Evolutionary conservation across 2,113 vertebrate species (phyloP), one percentile per base, ranked within the genome.

Genomic region (Craseonycteris thonglongyai): DNA sequence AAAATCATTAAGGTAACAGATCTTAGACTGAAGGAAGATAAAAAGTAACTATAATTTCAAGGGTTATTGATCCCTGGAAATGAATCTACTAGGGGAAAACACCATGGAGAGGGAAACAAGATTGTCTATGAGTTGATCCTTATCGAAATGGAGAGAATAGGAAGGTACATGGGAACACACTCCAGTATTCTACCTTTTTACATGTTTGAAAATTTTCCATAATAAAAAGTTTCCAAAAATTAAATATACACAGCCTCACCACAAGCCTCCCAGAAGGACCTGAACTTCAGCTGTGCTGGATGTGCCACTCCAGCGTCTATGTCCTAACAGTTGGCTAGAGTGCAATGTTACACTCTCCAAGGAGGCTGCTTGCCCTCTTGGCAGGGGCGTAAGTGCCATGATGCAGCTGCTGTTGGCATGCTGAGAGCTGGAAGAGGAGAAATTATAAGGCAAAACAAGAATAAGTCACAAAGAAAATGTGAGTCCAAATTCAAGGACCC

Each of bases 381-480:
- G 97, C 97, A 96, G 95, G 76, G 81, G 95, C 76, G 90, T 33
- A 72, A 94, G 93, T 28, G 71, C 93, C 96, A 92, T 58, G 96
- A 90, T 92, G 97, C 97, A 96, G 97, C 97, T 97, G 97, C 97
- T 81, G 93, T 40, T 84, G 96, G 92, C 97, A 94, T 94, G 96
- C 96, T 97, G 96, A 93, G 95, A 90, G 93, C 38, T 95, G 90
- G 84, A 84, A 91, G 81, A 90, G 72, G 80, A 87, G 74, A 92
- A 92, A 96, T 81, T 94, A 92, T 49, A 88, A 76, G 88, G 90
- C 93, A 88, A 87, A 96, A 94, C 38, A 76, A 94, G 93, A 88
- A 47, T 58, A 92, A 93, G 90, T 93, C 84, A 91, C 93, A 95
- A 78, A 96, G 92, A 94, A 94, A 93, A 94, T 81, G 91, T 42